A percentile compares a stretch with the other conserved stretches of the same genome.
phyloP scores from a whole-genome alignment of 2,113 vertebrate genomes.

The Morone chrysops region DNA sequence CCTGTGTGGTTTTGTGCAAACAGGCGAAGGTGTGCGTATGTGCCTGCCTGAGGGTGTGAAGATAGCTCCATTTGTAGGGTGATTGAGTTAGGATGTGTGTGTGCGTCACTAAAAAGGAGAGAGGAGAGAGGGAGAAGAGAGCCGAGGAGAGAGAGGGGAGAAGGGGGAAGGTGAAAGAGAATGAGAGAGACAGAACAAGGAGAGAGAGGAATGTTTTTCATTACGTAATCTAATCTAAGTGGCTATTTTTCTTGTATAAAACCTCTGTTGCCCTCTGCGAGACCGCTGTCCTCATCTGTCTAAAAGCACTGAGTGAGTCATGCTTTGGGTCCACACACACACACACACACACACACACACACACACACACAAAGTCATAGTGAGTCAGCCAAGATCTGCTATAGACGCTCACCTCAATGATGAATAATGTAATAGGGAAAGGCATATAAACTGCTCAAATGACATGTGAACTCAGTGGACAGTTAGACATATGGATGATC shows the following conservation, averaged over 20 bases:
- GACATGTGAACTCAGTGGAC: constrained; percentile 63
- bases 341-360: constrained; percentile 45
- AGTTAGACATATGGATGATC: constrained; percentile 66
- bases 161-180: constrained; percentile 24
- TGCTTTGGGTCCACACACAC: constrained; percentile 49
- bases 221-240: constrained; percentile 80
- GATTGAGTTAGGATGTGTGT: constrained; percentile 67
- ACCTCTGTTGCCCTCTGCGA: constrained; percentile 76
- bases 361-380: constrained; percentile 62
- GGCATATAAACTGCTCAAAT: constrained; percentile 72
- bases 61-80: constrained; percentile 63
- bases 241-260: constrained; percentile 81
- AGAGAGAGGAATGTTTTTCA: constrained; percentile 59
- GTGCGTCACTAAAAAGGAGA: constrained; percentile 30
- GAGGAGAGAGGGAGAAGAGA: background rate
- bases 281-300: constrained; percentile 80
- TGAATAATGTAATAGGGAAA: constrained; percentile 78
- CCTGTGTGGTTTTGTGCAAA: constrained; percentile 19
- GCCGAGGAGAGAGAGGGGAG: background rate
- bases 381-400: constrained; percentile 80
- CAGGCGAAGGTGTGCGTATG: background rate
- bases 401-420: constrained; percentile 70
- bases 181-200: background rate
- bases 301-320: constrained; percentile 82
- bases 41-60: constrained; percentile 58